Percentiles rank a stretch among this genome's conserved stretches.
Conservation (phyloP, 1,140 invertebrate species). For the Drosophila fuyamai region DNA sequence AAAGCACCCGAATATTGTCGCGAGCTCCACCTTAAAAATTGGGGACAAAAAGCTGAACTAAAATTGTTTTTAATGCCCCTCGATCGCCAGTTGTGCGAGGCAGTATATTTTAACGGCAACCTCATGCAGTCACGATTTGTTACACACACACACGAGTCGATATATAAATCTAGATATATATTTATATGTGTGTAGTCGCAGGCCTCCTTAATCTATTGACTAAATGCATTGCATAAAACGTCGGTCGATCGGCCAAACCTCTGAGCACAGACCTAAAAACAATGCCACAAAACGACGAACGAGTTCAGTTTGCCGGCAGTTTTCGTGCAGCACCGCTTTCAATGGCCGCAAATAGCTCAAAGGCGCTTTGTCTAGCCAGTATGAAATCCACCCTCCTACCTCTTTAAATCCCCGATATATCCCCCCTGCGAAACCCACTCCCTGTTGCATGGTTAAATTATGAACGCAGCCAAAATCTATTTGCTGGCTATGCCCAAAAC, state of each 20-base stretch:
- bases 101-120: slow-evolving; percentile 75
- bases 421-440: slow-evolving; percentile 13
- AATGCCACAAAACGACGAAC: slow-evolving; percentile 56
- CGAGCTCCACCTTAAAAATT: slow-evolving; percentile 76
- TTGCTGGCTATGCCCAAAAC: slow-evolving; percentile 38
- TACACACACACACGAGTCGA: slow-evolving; percentile 49
- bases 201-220: slow-evolving; percentile 71
- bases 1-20: slow-evolving; percentile 29
- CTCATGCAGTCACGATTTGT: slow-evolving; percentile 79
- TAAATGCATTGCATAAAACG: slow-evolving; percentile 67
- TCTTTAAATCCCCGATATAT: background rate
- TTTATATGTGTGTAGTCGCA: slow-evolving; percentile 26
- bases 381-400: slow-evolving; percentile 17
- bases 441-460: slow-evolving; percentile 51
- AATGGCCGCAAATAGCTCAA: slow-evolving; percentile 61
- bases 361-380: slow-evolving; percentile 65
- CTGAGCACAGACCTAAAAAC: slow-evolving; percentile 52
- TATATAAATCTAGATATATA: slow-evolving; percentile 43
- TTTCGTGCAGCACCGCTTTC: slow-evolving; percentile 42
- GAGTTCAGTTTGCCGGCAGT: slow-evolving; percentile 42
- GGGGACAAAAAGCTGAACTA: slow-evolving; percentile 29
- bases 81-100: slow-evolving; percentile 45
- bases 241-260: slow-evolving; percentile 40
- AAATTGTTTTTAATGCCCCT: slow-evolving; percentile 46
- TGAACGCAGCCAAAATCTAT: slow-evolving; percentile 48